Percentiles rank a stretch among this genome's conserved stretches.
Conservation (phyloP, 2,888 invertebrate species). For the Argyresthia goedartella region DNA sequence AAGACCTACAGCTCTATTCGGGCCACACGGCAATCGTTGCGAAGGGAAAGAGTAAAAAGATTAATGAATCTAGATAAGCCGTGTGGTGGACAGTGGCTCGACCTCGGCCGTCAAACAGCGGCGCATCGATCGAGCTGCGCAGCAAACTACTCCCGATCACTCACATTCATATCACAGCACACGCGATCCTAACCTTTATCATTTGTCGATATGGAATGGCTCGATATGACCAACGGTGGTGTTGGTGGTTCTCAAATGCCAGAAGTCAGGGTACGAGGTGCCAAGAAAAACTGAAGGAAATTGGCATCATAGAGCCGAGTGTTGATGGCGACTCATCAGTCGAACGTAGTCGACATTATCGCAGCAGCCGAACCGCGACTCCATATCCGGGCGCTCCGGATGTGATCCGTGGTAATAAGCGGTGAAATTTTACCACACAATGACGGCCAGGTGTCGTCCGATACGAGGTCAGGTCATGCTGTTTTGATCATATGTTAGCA, state of each 20-base stretch:
- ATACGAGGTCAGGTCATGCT: slow-evolving; percentile 42
- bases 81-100: slow-evolving; percentile 57
- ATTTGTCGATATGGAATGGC: background rate
- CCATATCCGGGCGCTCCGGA: slow-evolving; percentile 58
- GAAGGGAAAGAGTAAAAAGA: slow-evolving; percentile 36
- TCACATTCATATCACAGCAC: slow-evolving; percentile 18
- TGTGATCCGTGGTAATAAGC: slow-evolving; percentile 60
- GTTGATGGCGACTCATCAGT: slow-evolving; percentile 1
- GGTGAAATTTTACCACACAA: slow-evolving; percentile 65
- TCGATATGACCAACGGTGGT: background rate
- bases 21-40: slow-evolving; percentile 42
- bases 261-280: background rate
- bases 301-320: background rate
- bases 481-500: slow-evolving; percentile 43
- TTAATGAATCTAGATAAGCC: slow-evolving; percentile 65
- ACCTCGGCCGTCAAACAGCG: slow-evolving; percentile 66
- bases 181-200: slow-evolving; percentile 15
- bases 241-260: no score
- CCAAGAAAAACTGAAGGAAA: background rate
- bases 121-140: slow-evolving; percentile 53
- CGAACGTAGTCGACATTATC: slow-evolving; percentile 33
- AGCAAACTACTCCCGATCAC: slow-evolving; percentile 30
- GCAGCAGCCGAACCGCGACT: slow-evolving; percentile 52
- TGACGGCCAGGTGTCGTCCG: slow-evolving; percentile 31
- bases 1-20: slow-evolving; percentile 37